A percentile compares a stretch with the other conserved stretches of the same genome.
phyloP scores from a whole-genome alignment of 1,140 invertebrate species.

The Battus philenor region DNA sequence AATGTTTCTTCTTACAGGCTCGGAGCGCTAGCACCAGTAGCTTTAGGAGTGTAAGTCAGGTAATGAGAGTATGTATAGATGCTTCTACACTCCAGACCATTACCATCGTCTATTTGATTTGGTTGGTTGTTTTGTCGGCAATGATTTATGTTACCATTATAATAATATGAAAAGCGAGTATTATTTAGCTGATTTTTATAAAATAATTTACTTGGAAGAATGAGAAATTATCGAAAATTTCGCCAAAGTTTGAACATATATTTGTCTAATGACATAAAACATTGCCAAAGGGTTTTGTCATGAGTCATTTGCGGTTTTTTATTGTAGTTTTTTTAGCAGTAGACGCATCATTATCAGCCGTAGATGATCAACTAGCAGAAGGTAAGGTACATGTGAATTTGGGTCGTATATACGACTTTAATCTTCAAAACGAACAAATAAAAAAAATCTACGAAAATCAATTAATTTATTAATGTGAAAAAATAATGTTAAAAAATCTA shows the following conservation, averaged over 20 bases:
- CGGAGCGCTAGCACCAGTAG: slow-evolving; percentile 90
- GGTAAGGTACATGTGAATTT: slow-evolving; percentile 27
- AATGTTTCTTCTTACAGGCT: slow-evolving; percentile 82
- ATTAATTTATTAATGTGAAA: too few species aligned
- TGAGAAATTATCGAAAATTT: too few species aligned
- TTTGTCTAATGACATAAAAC: slow-evolving; percentile 41
- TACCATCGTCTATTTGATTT: slow-evolving; percentile 44
- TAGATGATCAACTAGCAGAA: slow-evolving; percentile 31
- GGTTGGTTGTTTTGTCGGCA: slow-evolving; percentile 31
- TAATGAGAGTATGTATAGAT: slow-evolving; percentile 73
- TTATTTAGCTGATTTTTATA: neutral
- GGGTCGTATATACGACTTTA: too few species aligned
- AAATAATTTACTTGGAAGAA: neutral
- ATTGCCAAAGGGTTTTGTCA: slow-evolving; percentile 48
- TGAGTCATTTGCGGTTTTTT: slow-evolving; percentile 45
- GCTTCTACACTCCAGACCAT: slow-evolving; percentile 66
- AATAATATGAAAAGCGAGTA: neutral
- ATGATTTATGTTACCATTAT: slow-evolving; percentile 23
- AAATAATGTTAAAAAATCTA: too few species aligned
- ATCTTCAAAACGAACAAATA: too few species aligned
- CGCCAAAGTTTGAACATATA: too few species aligned
- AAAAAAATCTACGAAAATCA: too few species aligned
- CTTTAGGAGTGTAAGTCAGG: slow-evolving; percentile 91
- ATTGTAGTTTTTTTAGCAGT: slow-evolving; percentile 57
- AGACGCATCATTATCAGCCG: slow-evolving; percentile 46